Percentiles rank a stretch among this genome's conserved stretches.
phyloP scores from a whole-genome alignment of 2,797 vertebrate species.

The Phalloptychus januarius region DNA sequence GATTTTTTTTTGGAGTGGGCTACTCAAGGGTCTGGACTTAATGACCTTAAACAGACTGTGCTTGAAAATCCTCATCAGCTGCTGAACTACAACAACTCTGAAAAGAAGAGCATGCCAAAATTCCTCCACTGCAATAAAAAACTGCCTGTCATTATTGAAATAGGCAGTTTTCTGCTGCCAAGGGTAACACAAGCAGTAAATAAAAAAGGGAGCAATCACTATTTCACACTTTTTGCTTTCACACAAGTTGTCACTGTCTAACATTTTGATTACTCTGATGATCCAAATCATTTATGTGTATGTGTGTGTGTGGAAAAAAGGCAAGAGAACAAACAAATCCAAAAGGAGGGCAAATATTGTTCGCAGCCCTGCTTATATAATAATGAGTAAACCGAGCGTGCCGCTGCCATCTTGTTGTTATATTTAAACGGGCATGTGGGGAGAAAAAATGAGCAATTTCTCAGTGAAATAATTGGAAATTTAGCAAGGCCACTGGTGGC shows the following conservation, averaged over 20 bases:
- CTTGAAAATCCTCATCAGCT: not conserved
- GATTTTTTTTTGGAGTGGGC: not conserved
- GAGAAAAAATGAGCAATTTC: conserved; percentile 98
- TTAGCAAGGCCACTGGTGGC: conserved; percentile 88
- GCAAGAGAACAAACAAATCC: not conserved
- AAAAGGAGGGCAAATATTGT: not conserved
- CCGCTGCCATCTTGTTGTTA: conserved; percentile 83
- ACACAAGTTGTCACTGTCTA: not conserved
- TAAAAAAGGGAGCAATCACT: not conserved
- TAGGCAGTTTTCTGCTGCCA: not conserved
- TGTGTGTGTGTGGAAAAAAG: not conserved
- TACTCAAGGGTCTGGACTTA: not conserved
- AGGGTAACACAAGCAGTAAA: not conserved
- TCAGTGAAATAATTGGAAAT: conserved; percentile 97
- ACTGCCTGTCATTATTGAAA: not conserved
- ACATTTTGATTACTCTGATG: not conserved
- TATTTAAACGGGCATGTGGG: conserved; percentile 93
- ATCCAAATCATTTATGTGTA: not conserved
- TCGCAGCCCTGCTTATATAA: conserved; percentile 38
- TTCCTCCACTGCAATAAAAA: not conserved
- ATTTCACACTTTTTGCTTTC: not conserved
- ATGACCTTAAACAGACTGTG: not conserved
- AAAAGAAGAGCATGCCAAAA: not conserved
- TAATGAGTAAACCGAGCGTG: conserved; percentile 93
- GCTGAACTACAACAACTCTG: not conserved